These are phyloP conservation scores for Drosophila rubida DNA, from an alignment of 2,888 invertebrate species.

Conservation along the genomic window DNA sequence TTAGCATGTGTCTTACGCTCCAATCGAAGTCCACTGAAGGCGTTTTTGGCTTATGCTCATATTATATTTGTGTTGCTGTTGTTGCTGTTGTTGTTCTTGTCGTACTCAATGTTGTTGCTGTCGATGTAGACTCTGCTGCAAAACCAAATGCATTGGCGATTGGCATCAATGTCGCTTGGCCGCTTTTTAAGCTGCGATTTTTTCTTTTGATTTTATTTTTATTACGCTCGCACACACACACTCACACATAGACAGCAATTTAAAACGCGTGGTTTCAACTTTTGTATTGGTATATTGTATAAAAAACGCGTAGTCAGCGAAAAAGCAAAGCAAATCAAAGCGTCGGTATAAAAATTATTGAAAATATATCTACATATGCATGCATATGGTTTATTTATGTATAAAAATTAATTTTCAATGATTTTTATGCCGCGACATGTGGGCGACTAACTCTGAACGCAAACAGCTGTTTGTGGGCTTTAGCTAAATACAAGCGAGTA, in stretches of 20 bases:
- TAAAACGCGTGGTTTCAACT: constrained; percentile 69
- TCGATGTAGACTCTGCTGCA: constrained; percentile 31
- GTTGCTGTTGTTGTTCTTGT: constrained; percentile 24
- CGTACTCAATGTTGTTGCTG: constrained; percentile 18
- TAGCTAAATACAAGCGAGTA: background rate
- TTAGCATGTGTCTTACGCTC: constrained; percentile 54
- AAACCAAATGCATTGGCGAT: constrained; percentile 65
- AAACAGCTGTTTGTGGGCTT: constrained; percentile 62
- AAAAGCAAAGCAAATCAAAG: constrained; percentile 27
- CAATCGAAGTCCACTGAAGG: constrained; percentile 67
- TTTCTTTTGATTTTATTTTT: constrained; percentile 34
- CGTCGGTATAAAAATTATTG: constrained; percentile 59
- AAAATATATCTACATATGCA: constrained; percentile 41
- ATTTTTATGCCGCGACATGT: constrained; percentile 51
- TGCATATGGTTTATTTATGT: constrained; percentile 9
- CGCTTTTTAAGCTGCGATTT: constrained; percentile 63
- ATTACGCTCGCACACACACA: constrained; percentile 23
- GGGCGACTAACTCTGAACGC: constrained; percentile 49
- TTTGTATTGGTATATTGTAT: constrained; percentile 23
- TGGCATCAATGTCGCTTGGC: constrained; percentile 80
- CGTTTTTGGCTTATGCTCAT: constrained; percentile 60
- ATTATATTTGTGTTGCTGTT: background rate
- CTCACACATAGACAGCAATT: constrained; percentile 34
- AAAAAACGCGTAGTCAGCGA: constrained; percentile 66
- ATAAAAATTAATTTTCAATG: constrained; percentile 59